Evolutionary conservation across 30 jellyfish, hydroid and myxozoan genomes (phyloP).

Genomic region (Nemopilema nomurai): DNA sequence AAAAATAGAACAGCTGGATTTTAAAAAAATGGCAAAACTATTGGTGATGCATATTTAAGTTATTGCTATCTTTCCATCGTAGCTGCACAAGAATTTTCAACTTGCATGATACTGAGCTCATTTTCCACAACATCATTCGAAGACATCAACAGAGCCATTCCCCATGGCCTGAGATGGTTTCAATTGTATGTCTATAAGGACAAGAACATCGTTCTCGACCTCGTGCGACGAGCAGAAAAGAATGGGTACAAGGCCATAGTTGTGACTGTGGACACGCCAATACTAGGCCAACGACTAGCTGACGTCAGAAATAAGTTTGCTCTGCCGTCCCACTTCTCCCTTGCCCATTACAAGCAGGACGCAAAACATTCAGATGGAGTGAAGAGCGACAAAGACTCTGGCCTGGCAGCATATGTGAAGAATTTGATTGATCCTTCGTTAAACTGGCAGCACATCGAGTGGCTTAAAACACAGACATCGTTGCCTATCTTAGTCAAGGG

Average conservation of each 20-base stretch:
- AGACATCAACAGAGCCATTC: conserved; percentile 65
- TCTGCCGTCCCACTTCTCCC: conserved; percentile 54
- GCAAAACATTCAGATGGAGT: conserved; percentile 62
- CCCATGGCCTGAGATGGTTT: conserved; percentile 56
- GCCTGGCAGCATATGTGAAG: conserved; percentile 70
- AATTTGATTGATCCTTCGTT: conserved; percentile 58
- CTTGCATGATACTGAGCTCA: conserved; percentile 79
- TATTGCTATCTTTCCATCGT: too few species aligned
- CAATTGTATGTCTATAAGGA: conserved; percentile 76
- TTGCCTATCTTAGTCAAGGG: conserved; percentile 78
- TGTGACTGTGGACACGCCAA: conserved; percentile 74
- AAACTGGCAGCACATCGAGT: conserved; percentile 79
- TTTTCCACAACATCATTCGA: conserved; percentile 72
- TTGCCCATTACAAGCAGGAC: conserved; percentile 44
- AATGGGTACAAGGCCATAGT: conserved; percentile 79
- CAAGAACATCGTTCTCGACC: conserved; percentile 53
- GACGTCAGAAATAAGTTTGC: conserved; percentile 54
- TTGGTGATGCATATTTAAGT: too few species aligned
- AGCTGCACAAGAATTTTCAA: conserved; percentile 73
- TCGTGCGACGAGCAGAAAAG: conserved; percentile 74
- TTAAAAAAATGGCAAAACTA: too few species aligned
- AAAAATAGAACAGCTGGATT: too few species aligned
- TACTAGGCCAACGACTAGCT: conserved; percentile 54
- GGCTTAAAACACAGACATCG: conserved; percentile 70
- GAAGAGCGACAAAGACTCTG: conserved; percentile 58